Evolutionary conservation across 2,797 vertebrate genomes (phyloP).

Genomic region (Lepus oiostolus): DNA sequence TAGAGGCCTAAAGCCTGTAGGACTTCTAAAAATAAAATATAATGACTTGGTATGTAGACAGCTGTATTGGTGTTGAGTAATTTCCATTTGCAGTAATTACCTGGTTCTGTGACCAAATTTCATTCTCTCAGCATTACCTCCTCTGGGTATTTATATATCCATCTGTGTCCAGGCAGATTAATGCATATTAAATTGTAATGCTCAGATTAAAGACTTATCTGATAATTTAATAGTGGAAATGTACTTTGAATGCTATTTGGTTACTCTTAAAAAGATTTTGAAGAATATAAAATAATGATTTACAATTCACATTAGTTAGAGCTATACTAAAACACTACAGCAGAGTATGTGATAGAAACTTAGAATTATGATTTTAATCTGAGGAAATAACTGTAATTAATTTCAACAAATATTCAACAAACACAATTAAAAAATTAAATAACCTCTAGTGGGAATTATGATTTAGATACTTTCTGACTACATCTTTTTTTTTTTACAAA

Average conservation of each 20-base stretch:
- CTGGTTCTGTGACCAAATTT: slow-evolving; percentile 52
- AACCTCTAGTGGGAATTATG: background rate
- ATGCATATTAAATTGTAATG: slow-evolving; percentile 64
- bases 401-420: background rate
- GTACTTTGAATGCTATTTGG: slow-evolving; percentile 56
- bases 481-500: too few relatives aligned
- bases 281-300: slow-evolving; percentile 72
- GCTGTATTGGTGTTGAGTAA: slow-evolving; percentile 38
- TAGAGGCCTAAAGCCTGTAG: slow-evolving; percentile 35
- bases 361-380: slow-evolving; percentile 54
- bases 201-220: slow-evolving; percentile 61
- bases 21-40: slow-evolving; percentile 68
- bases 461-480: slow-evolving; percentile 17
- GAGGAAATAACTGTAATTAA: background rate
- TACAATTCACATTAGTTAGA: slow-evolving; percentile 43
- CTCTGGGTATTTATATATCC: slow-evolving; percentile 55
- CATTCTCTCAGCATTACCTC: slow-evolving; percentile 43
- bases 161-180: slow-evolving; percentile 60
- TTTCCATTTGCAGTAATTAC: slow-evolving; percentile 65
- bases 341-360: background rate
- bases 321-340: background rate
- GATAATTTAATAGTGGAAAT: slow-evolving; percentile 49
- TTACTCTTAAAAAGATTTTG: slow-evolving; percentile 59
- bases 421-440: slow-evolving; percentile 41
- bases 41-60: slow-evolving; percentile 60